phyloP scores from a whole-genome alignment of 2,888 invertebrate genomes.

The Patella depressa region DNA sequence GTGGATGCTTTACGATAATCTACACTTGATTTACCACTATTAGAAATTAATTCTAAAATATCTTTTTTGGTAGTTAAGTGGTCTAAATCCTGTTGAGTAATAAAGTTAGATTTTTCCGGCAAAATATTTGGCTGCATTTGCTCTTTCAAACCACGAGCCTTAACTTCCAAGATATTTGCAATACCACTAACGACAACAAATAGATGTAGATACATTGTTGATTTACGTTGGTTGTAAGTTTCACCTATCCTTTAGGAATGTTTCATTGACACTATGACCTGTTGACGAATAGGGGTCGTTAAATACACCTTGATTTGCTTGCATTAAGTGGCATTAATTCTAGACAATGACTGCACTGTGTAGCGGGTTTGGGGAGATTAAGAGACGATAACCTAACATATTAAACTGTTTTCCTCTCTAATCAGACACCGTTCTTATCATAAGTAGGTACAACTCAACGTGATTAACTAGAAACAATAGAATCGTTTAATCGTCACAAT shows the following conservation, averaged over 20 bases:
- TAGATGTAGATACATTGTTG: too few relatives aligned
- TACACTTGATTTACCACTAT: constrained; percentile 33
- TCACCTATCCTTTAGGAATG: too few relatives aligned
- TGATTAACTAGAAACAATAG: constrained; percentile 1
- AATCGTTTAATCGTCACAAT: constrained; percentile 7
- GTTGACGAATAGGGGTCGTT: neutral
- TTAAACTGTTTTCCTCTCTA: neutral
- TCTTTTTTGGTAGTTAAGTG: neutral
- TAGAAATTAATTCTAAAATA: constrained; percentile 35
- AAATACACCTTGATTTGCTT: neutral
- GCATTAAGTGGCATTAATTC: constrained; percentile 12
- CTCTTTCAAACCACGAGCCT: neutral
- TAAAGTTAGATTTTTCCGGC: neutral
- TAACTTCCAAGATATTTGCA: neutral
- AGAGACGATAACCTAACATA: neutral
- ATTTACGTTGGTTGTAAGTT: too few relatives aligned
- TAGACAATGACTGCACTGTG: neutral
- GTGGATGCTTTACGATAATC: constrained; percentile 69
- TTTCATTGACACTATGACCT: neutral
- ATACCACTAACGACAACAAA: neutral
- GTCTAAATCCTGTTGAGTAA: neutral
- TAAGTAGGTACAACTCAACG: constrained; percentile 4
- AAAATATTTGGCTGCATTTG: neutral
- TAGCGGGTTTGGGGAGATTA: neutral
- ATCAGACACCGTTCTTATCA: constrained; percentile 2